phyloP scores from a whole-genome alignment of 2,888 invertebrate species.

The Leptinotarsa rubiginosa region DNA sequence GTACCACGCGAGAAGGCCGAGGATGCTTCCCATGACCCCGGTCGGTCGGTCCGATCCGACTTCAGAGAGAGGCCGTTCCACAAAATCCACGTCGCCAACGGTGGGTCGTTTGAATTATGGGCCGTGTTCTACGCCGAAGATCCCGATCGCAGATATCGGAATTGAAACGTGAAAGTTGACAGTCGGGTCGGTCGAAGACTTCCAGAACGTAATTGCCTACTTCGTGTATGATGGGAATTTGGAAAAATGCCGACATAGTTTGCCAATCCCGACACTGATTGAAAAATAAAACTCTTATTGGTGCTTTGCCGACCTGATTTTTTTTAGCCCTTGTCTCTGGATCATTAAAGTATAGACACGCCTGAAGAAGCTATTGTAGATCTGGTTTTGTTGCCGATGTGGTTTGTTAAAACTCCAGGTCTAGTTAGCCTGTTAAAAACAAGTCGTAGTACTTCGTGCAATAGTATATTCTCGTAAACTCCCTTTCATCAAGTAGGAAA shows the following conservation, averaged over 20 bases:
- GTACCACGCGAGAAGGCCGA: constrained; percentile 44
- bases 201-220: background rate
- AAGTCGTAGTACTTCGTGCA: background rate
- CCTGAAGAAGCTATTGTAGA: background rate
- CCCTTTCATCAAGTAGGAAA: constrained; percentile 59
- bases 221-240: background rate
- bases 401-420: background rate
- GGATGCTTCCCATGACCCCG: constrained; percentile 57
- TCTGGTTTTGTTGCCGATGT: background rate
- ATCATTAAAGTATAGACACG: no score
- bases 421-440: background rate
- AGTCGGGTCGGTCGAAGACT: constrained; percentile 10
- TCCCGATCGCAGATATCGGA: constrained; percentile 18
- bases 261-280: background rate
- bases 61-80: constrained; percentile 11
- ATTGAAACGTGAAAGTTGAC: constrained; percentile 12
- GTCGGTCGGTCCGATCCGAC: constrained; percentile 17
- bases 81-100: constrained; percentile 11
- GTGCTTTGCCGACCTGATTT: no score
- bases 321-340: no score
- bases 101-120: constrained; percentile 20
- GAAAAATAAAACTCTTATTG: background rate
- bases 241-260: no score
- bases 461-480: background rate
- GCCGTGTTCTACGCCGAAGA: background rate